Percentiles rank a stretch among this genome's conserved stretches.
Evolutionary conservation across 2,113 vertebrate genomes (phyloP).

Genomic region (Origma solitaria): DNA sequence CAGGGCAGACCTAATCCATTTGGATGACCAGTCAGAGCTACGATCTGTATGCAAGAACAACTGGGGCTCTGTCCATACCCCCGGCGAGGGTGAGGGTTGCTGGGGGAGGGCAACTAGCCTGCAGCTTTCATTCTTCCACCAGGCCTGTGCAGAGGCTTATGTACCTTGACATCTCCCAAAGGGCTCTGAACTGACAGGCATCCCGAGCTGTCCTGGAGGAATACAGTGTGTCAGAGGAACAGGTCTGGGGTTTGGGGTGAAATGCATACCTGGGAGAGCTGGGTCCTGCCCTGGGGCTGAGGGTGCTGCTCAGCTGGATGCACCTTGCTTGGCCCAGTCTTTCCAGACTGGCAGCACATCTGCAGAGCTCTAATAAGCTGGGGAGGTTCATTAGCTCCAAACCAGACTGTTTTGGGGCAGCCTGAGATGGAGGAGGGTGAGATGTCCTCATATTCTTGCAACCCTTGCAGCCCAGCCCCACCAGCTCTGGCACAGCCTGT

Average conservation of each 20-base stretch:
- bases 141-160: not conserved
- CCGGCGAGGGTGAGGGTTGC: not conserved
- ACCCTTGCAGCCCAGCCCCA: not conserved
- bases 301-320: not conserved
- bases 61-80: not conserved
- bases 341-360: not conserved
- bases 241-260: fast-evolving
- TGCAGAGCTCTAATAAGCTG: not conserved
- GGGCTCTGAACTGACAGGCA: not conserved
- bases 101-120: not conserved
- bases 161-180: not conserved
- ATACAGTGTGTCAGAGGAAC: fast-evolving
- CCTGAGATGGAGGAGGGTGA: not conserved
- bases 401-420: not conserved
- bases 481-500: not conserved
- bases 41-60: not conserved
- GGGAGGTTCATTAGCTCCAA: not conserved
- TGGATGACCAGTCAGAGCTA: not conserved
- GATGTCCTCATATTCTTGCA: not conserved
- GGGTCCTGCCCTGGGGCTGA: not conserved
- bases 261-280: fast-evolving
- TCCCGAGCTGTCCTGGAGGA: not conserved
- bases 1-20: not conserved
- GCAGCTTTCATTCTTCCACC: not conserved
- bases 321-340: fast-evolving